Base-by-base conservation (phyloP, 2,113 vertebrate genomes). In the Ctenodactylus gundi region DNA sequence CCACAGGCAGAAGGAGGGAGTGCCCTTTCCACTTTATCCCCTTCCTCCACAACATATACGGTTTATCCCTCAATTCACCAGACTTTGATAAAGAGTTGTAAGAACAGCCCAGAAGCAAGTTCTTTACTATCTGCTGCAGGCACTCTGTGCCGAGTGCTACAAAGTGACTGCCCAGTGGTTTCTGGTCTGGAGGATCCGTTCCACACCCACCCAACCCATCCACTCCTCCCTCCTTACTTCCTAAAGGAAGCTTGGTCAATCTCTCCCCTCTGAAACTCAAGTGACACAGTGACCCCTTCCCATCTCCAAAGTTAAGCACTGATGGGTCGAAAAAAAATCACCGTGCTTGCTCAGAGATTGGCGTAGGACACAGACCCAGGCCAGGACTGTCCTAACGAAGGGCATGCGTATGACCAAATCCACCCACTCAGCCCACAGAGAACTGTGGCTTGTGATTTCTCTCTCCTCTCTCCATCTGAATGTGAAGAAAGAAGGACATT, bases 101-200 rank as follows among this genome's bases (percentile, higher is more conserved):
- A 92, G 57, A 60, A 41, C 0, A 36, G 23, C 10, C 51, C 21
- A 44, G 23, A 12, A 36, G 23, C 58, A 25, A 44, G 53, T 11
- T 60, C 4, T 17, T 25, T 49, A 13, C 51, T 36, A 0, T 64
- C 39, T 58, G 4, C 39, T 0, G 0, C n/a, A 5, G 15, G 14
- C 0, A 34, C n/a, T 29, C 41, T 7, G 9, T n/a, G 34, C 7
- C 5, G 1, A 1, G 1, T 4, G 23, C 49, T n/a, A 8, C 62
- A n/a, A 23, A 36, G 68, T 18, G 27, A 39, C 67, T n/a, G 57
- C 27, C 36, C 41, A 14, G n/a, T 18, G 23, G 77, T 9, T 64
- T 27, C 55, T 53, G 15, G 15, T n/a, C 23, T 77, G 15, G 29
- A 27, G 23, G 41, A 68, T 0, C 3, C 18, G 14, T 78, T 62